Base-by-base conservation (phyloP, 2,888 invertebrate genomes). In the Scaptodrosophila latifasciaeformis region DNA sequence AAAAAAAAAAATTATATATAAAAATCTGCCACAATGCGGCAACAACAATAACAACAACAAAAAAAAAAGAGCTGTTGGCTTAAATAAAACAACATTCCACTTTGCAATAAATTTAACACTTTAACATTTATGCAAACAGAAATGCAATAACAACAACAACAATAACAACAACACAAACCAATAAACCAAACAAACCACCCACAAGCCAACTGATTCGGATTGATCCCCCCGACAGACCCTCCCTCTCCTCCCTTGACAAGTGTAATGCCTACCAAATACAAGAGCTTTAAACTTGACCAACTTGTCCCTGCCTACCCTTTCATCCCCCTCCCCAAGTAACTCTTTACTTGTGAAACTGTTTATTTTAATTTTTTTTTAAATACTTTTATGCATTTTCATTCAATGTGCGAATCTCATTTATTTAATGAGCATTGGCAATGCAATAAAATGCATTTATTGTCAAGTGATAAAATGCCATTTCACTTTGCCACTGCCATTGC, bases 391-490 rank as follows among this genome's bases (percentile, higher is more conserved):
- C 34, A 34, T 46, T 35, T 15, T 24, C 46, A 46, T 46, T 46
- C 35, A 19, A 56, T 35, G 40, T 7, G 2, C 18, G 21, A 18
- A 50, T 37, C 49, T 30, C 44, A 75, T 80, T 64, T 81, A 59
- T 80, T 78, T 70, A 81, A 82, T 81, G 81, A 79, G 81, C 48
- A 62, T 44, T 58, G 74, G 7, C 15, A 62, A 47, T 59, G 74
- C 75, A 82, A 82, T 81, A 80, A 82, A 82, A 68, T 60, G 80
- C 74, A 81, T 80, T 82, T 70, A 80, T 76, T 82, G 76, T 74
- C 82, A 78, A 78, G 78, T 82, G 82, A 82, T 78, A 82, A 81
- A 74, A 76, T 69, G 78, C 62, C 67, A 65, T 70, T 67, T 61
- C 69, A 62, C 59, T 59, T 54, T 59, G 63, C 46, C 24, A 5